Evolutionary conservation across 1,140 invertebrate species (phyloP), one percentile per base, ranked within the genome.

Genomic region (Euschistus heros): DNA sequence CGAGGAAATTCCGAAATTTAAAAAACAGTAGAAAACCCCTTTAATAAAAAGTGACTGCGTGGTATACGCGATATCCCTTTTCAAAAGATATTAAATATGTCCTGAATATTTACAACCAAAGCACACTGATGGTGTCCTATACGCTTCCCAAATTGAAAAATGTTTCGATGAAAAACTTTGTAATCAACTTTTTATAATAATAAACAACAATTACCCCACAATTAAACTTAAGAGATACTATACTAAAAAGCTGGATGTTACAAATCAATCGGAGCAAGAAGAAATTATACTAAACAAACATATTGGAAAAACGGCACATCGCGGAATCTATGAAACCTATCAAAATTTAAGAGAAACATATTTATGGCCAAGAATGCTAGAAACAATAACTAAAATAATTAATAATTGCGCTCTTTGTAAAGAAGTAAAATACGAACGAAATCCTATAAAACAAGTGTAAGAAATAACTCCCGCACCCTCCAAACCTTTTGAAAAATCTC

Each of bases 401-500:
- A 62, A 62, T 62, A 62, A 62, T 44, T 62, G 60, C 18, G 60
- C 33, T 20, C n/a, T 42, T 18, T 62, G 60, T 44, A 62, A 62
- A 62, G 42, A 22, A 62, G 20, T 62, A 6, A 62, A 62, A 62
- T 62, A 62, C n/a, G n/a, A n/a, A n/a, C n/a, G n/a, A n/a, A n/a
- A n/a, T n/a, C n/a, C n/a, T n/a, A n/a, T n/a, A n/a, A n/a, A n/a
- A n/a, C n/a, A n/a, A n/a, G n/a, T n/a, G n/a, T n/a, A n/a, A n/a
- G n/a, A n/a, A n/a, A n/a, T n/a, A n/a, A n/a, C n/a, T n/a, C n/a
- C n/a, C n/a, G n/a, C n/a, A n/a, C n/a, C n/a, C n/a, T n/a, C n/a
- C n/a, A n/a, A n/a, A n/a, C n/a, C n/a, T n/a, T n/a, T n/a, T n/a
- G n/a, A n/a, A n/a, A n/a, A n/a, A n/a, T n/a, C n/a, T n/a, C n/a